phyloP scores from a whole-genome alignment of 2,797 vertebrate genomes.

The Hyperoplus immaculatus region DNA sequence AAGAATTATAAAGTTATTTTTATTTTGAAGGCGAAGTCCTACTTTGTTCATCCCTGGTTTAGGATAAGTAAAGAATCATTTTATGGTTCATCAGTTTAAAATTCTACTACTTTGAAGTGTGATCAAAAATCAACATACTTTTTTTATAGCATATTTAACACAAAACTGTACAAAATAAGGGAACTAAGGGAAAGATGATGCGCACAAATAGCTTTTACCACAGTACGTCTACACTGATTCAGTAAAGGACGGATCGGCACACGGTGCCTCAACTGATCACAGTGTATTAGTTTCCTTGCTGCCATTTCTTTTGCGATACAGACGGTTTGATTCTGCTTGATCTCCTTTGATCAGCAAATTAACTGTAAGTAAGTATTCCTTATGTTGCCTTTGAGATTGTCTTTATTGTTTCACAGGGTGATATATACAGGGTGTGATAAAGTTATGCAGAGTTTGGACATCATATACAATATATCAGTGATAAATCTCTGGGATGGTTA shows the following conservation, averaged over 20 bases:
- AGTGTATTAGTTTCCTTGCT: slow-evolving; percentile 18
- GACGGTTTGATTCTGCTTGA: slow-evolving; percentile 9
- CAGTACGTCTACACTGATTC: slow-evolving; percentile 19
- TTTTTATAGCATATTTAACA: slow-evolving; percentile 22
- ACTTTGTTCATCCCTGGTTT: slow-evolving; percentile 19
- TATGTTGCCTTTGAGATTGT: slow-evolving; percentile 23
- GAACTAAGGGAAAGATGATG: slow-evolving; percentile 30
- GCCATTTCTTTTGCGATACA: slow-evolving; percentile 6
- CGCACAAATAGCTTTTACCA: slow-evolving; percentile 22
- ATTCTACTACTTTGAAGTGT: slow-evolving; percentile 5
- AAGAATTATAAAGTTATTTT: slow-evolving; percentile 53
- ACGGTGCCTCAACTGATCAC: slow-evolving; percentile 50
- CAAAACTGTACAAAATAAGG: slow-evolving; percentile 20
- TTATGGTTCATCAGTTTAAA: neutral
- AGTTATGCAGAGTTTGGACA: slow-evolving; percentile 29
- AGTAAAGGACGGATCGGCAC: slow-evolving; percentile 35
- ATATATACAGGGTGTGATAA: slow-evolving; percentile 7
- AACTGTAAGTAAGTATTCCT: slow-evolving; percentile 10
- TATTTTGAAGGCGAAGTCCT: slow-evolving; percentile 15
- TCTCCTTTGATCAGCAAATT: slow-evolving; percentile 21
- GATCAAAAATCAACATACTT: neutral
- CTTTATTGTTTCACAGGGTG: slow-evolving; percentile 5
- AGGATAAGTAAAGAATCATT: neutral
- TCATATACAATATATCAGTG: neutral
- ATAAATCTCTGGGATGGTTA: slow-evolving; percentile 26